Percentiles rank a stretch among this genome's conserved stretches.
Conservation (phyloP, 1,140 invertebrate genomes). For the Zophobas atratus region DNA sequence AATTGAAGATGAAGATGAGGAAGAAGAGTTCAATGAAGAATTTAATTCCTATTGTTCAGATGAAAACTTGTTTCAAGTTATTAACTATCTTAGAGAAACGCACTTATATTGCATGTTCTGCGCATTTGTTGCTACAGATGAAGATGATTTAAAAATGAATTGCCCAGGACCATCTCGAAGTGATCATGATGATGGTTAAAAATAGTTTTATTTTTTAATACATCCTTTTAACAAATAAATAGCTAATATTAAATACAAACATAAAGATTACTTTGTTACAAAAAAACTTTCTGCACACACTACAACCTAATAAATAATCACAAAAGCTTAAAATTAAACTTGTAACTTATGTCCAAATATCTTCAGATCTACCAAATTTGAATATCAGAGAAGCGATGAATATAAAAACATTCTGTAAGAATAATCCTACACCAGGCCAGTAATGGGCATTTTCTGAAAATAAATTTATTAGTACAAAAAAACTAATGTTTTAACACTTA, state of each 20-base stretch:
- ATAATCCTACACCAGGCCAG: conserved; percentile 92
- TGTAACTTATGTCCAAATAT: conserved; percentile 74
- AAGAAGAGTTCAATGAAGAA: conserved; percentile 62
- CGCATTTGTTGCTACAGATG: conserved; percentile 76
- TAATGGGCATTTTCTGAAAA: conserved; percentile 61
- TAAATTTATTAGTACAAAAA: conserved; percentile 12
- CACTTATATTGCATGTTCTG: conserved; percentile 88
- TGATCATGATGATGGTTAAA: conserved; percentile 71
- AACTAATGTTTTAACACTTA: conserved; percentile 58
- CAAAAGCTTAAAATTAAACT: neutral
- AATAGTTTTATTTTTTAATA: neutral
- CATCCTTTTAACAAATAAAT: conserved; percentile 11
- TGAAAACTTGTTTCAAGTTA: conserved; percentile 68
- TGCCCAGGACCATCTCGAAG: conserved; percentile 79
- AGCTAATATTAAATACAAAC: neutral
- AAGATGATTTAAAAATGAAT: conserved; percentile 75
- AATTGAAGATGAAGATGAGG: conserved; percentile 62
- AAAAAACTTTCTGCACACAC: neutral
- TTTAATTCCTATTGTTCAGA: conserved; percentile 65
- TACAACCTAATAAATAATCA: neutral
- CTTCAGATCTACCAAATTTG: conserved; percentile 96
- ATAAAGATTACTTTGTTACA: neutral
- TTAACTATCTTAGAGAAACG: conserved; percentile 77
- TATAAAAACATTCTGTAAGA: conserved; percentile 96
- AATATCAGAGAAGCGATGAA: conserved; percentile 92